Evolutionary conservation across 2,797 vertebrate genomes (phyloP), one percentile per base, ranked within the genome.

Genomic region (Fistularia tabacaria): DNA sequence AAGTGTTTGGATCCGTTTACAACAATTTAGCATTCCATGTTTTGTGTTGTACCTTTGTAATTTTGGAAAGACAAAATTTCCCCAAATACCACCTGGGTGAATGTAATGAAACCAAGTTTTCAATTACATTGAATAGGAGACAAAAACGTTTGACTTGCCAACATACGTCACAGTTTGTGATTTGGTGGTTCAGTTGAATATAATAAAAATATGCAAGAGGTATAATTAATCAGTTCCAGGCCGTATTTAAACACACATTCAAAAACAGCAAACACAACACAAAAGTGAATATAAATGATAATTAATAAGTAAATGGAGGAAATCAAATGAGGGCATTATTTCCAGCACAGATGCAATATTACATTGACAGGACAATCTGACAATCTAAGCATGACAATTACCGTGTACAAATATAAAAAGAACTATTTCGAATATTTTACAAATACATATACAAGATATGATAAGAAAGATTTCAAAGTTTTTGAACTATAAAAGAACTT

Each of bases 401-500:
- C 73, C 75, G 84, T 75, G 82, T 88, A 91, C 90, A 92, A 89
- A 91, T 87, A 85, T 87, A 85, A 88, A 89, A 78, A 85, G 71
- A 86, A 86, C 81, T 73, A 81, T 82, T 73, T 81, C 62, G 76
- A 64, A 82, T 80, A 73, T 80, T 82, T 86, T 74, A 76, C 77
- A 85, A 89, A 87, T 85, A 88, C 82, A 87, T 92, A 70, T 91
- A 91, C 88, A 91, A 25, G 25, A 25, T 25, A 79, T 85, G 77
- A 89, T 89, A 83, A 77, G 85, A 91, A 91, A 90, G 69, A 80
- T 83, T 81, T 74, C 64, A 87, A 85, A 82, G 68, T 79, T 75
- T 83, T 76, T 62, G 43, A 83, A 81, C 86, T 89, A 90, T 85
- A 87, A 87, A 88, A 89, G 68, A 87, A 89, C 79, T 81, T 86